Evolutionary conservation across 2,797 vertebrate species (phyloP).

Genomic region (Catostomus latipinnis): DNA sequence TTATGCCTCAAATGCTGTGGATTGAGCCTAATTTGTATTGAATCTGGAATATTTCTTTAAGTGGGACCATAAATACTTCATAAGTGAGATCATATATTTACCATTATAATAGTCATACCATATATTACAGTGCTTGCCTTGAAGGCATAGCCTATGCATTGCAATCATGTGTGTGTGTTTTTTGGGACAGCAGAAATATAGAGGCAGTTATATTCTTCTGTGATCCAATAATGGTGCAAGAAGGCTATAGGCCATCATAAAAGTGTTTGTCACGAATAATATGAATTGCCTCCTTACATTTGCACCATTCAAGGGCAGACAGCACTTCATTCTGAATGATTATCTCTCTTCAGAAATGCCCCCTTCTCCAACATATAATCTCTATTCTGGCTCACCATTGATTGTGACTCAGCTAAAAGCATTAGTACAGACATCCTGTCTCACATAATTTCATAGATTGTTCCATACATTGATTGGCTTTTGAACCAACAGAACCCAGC

Average conservation of each 20-base stretch:
- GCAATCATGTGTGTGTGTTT: background rate
- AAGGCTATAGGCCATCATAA: background rate
- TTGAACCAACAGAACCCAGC: conserved; percentile 11
- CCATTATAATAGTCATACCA: background rate
- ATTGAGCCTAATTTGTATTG: too few relatives aligned
- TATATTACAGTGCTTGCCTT: background rate
- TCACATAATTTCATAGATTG: conserved; percentile 64
- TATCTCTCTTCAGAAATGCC: too few relatives aligned
- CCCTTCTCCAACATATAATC: background rate
- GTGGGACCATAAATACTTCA: too few relatives aligned
- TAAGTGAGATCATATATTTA: background rate
- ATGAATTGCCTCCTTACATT: background rate
- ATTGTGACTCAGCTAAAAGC: background rate
- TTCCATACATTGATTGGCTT: conserved; percentile 70
- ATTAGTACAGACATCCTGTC: background rate
- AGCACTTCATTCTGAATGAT: too few relatives aligned
- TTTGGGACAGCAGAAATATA: background rate
- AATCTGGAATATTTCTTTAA: too few relatives aligned
- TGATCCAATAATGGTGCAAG: background rate
- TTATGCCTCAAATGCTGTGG: too few relatives aligned
- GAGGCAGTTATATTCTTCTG: background rate
- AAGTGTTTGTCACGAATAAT: conserved; percentile 4
- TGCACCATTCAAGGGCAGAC: background rate
- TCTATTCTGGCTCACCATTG: conserved; percentile 5
- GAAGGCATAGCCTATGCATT: background rate